Conservation (phyloP, 2,888 invertebrate species). For the Eilema caniola region DNA sequence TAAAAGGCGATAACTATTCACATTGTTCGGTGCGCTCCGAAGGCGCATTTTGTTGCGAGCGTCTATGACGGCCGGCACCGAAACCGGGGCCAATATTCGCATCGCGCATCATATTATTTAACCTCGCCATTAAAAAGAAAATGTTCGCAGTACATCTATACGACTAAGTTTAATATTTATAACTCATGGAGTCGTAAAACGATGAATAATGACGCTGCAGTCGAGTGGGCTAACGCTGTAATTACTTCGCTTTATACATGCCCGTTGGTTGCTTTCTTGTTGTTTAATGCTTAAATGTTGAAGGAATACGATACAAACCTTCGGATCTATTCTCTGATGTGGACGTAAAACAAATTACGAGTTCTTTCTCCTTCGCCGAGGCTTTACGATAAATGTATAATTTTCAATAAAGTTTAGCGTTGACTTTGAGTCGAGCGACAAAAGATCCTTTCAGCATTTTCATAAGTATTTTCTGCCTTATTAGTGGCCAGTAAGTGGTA, state of each 20-base stretch:
- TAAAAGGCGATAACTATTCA: constrained; percentile 78
- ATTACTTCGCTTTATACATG: constrained; percentile 83
- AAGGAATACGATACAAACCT: constrained; percentile 73
- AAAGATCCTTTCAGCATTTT: constrained; percentile 44
- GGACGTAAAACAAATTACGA: constrained; percentile 74
- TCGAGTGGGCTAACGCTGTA: constrained; percentile 85
- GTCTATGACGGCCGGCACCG: constrained; percentile 69
- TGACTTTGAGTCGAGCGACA: constrained; percentile 33
- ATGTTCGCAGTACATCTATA: constrained; percentile 86
- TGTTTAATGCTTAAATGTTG: constrained; percentile 81
- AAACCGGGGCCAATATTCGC: constrained; percentile 74
- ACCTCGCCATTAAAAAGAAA: constrained; percentile 85
- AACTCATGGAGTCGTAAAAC: constrained; percentile 86
- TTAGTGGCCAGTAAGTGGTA: constrained; percentile 21
- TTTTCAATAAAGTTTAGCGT: constrained; percentile 51
- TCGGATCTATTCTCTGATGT: constrained; percentile 65
- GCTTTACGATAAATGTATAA: constrained; percentile 55
- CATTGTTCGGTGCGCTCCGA: constrained; percentile 70
- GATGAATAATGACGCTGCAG: constrained; percentile 86
- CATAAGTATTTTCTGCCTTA: constrained; percentile 34
- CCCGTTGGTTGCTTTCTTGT: constrained; percentile 80
- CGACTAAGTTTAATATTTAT: constrained; percentile 86
- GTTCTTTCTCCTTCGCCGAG: constrained; percentile 59
- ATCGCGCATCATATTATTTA: constrained; percentile 81
- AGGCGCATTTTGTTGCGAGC: constrained; percentile 67